Evolutionary conservation across 2,797 vertebrate species (phyloP), one percentile per base, ranked within the genome.

Genomic region (Gymnothorax reevesii): DNA sequence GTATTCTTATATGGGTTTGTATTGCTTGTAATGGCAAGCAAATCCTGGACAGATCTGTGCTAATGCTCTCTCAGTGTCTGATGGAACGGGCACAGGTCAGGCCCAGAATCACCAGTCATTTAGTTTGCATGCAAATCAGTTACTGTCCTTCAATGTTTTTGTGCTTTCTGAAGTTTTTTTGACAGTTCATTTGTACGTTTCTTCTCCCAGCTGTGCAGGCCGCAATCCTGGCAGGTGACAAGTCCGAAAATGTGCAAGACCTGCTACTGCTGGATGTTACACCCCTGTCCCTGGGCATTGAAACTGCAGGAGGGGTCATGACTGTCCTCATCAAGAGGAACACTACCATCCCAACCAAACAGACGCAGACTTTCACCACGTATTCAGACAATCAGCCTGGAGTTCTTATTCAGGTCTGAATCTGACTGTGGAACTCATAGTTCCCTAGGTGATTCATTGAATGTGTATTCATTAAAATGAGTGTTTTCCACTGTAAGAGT

Each of bases 311-410:
- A 89, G 96, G 96, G 83, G 96, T 96, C 42, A 96, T 97, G 96
- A 97, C 96, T 69, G 94, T 96, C 59, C 95, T 97, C 91, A 97
- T 97, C 92, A 97, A 97, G 90, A 95, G 96, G 86, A 97, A 96
- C 93, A 96, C 96, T 87, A 96, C 96, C 55, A 96, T 97, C 84
- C 96, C 96, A 83, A 96, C 96, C 84, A 97, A 97, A 91, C 96
- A 97, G 92, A 97, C 96, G 62, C 96, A 96, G 89, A 95, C 95
- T n/a, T 97, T 97, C 89, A 97, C 95, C 89, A 96, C 96, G 84
- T 96, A 97, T 88, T 96, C 96, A 85, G 96, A 97, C 90, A 96
- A 96, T 90, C 96, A 97, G 86, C 96, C 96, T 10, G 96, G 96
- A 77, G 96, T 97, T 80, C 95, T 96, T 22, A 96, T 96, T 88